Evolutionary conservation across 2,888 invertebrate species (phyloP), one percentile per base, ranked within the genome.

Genomic region (Eupithecia abbreviata): DNA sequence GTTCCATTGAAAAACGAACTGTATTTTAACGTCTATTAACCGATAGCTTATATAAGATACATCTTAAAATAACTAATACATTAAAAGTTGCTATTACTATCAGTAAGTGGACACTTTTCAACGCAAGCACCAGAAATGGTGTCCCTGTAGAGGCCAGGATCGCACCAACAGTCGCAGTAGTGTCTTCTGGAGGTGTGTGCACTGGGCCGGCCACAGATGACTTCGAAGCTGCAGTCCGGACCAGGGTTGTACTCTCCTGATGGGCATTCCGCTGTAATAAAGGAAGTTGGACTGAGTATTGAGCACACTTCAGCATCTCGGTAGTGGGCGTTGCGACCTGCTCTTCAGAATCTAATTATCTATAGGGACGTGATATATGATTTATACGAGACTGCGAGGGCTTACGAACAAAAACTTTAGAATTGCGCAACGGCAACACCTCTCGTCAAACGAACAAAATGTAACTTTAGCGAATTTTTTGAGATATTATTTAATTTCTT

Each of bases 141-240:
- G 71, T 90, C 85, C 67, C 90, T 82, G 43, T 83, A 65, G 1
- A 87, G 83, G 15, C 87, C 87, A 4, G 88, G 85, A 15, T 84
- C 85, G 74, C 90, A 90, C 90, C 90, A 90, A 77, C 90, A 90
- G 79, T 90, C 89, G 74, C 90, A 90, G 80, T 89, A 90, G 76
- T 90, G 89, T 2, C 69, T 73, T 12, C 89, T 83, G 55, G 76
- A 82, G 2, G 84, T 74, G 76, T 90, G 90, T 0, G 87, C 85
- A 71, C 86, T 86, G 6, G 84, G 85, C 0, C 78, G n/a, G 0
- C 84, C 82, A 74, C 89, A 90, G 73, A 90, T 90, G 0, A 78
- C 78, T 70, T 90, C 90, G 70, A 89, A 88, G 47, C 83, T 55
- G 77, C 90, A 90, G 76, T 87, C 78, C 3, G 87, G 87, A 0